Evolutionary conservation across 2,113 vertebrate genomes (phyloP).

Genomic region (Pteruthius melanotis): DNA sequence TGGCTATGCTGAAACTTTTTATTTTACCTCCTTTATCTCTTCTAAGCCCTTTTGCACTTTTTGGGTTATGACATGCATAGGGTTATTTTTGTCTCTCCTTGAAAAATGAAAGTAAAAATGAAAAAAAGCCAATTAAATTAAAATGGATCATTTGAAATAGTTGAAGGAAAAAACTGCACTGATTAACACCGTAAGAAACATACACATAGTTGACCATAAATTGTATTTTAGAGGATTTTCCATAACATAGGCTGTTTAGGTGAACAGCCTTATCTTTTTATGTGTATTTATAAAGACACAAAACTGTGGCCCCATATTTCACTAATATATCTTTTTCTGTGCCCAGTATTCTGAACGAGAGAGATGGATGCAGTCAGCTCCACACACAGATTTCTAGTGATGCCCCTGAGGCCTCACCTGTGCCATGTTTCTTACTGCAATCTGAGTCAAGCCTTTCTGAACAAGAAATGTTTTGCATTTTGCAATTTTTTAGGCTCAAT

Average conservation of each 20-base stretch:
- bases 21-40: not conserved
- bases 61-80: not conserved
- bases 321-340: not conserved
- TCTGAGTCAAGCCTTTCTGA: not conserved
- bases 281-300: not conserved
- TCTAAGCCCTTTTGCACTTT: not conserved
- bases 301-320: not conserved
- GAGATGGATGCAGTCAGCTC: not conserved
- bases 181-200: not conserved
- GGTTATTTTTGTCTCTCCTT: not conserved
- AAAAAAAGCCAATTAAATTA: not conserved
- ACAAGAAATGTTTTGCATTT: not conserved
- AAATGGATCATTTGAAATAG: not conserved
- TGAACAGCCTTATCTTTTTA: not conserved
- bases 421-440: not conserved
- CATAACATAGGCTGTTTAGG: not conserved
- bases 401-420: not conserved
- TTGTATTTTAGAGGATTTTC: not conserved
- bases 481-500: not conserved
- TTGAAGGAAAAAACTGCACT: not conserved
- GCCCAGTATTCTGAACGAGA: not conserved
- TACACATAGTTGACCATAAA: not conserved
- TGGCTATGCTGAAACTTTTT: not conserved
- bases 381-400: not conserved
- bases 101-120: not conserved